A percentile compares a stretch with the other conserved stretches of the same genome.
Evolutionary conservation across 2,888 invertebrate species (phyloP).

Genomic region (Microdon myrmicae): DNA sequence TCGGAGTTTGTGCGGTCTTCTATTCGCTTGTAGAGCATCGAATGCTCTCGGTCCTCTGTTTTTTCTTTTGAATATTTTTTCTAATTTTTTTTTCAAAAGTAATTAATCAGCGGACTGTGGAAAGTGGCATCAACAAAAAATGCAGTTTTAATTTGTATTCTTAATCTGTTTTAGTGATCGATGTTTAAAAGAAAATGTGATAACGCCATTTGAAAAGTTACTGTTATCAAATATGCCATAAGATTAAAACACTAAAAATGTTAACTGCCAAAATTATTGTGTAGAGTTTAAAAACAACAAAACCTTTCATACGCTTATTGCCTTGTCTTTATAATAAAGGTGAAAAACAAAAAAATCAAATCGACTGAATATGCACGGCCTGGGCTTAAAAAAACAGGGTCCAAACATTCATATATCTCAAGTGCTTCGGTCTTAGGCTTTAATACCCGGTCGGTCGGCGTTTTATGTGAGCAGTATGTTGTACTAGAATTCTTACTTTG

Average conservation of each 20-base stretch:
- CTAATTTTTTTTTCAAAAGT: conserved; percentile 42
- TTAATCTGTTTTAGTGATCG: too few relatives aligned
- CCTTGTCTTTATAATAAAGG: conserved; percentile 36
- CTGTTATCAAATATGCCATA: conserved; percentile 10
- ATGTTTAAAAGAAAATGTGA: conserved; percentile 4
- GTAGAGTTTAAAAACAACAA: too few relatives aligned
- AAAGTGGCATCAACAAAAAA: conserved; percentile 4
- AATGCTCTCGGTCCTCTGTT: conserved; percentile 52
- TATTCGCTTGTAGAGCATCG: conserved; percentile 50
- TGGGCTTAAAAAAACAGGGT: conserved; percentile 26
- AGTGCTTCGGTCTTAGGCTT: conserved; percentile 36
- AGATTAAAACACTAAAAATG: conserved; percentile 3
- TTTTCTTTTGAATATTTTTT: conserved; percentile 51
- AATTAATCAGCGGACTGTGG: too few relatives aligned
- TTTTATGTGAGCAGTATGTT: too few relatives aligned
- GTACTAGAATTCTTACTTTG: too few relatives aligned
- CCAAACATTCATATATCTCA: too few relatives aligned
- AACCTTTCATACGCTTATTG: conserved; percentile 45
- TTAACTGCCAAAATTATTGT: conserved; percentile 29
- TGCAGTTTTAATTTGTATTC: too few relatives aligned
- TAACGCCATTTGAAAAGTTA: conserved; percentile 8
- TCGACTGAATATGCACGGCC: conserved; percentile 36
- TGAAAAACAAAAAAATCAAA: conserved; percentile 47
- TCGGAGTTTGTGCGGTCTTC: conserved; percentile 53
- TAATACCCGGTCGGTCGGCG: conserved; percentile 34